A percentile compares a stretch with the other conserved stretches of the same genome.
Conservation (phyloP, 1,140 invertebrate species). For the Camponotus floridanus region DNA sequence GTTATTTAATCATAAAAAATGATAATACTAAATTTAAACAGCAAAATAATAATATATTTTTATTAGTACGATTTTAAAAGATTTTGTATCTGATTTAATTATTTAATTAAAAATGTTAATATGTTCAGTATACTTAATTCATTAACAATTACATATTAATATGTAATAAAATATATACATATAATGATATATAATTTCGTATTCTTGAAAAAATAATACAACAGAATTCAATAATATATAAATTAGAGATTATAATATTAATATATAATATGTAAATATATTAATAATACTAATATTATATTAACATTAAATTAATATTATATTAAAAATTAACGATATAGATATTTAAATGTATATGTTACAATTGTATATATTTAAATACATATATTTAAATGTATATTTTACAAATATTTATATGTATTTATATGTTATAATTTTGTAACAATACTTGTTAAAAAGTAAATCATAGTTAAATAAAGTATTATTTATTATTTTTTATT, state of each 20-base stretch:
- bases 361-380: neutral
- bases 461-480: neutral
- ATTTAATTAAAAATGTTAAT: neutral
- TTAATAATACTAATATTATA: too few relatives aligned
- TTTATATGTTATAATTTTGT: neutral
- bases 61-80: too few relatives aligned
- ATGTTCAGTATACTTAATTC: neutral
- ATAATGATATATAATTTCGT: neutral
- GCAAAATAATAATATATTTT: too few relatives aligned
- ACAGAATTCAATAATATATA: neutral
- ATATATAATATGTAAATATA: too few relatives aligned
- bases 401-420: too few relatives aligned
- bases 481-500: constrained; percentile 1
- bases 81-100: too few relatives aligned
- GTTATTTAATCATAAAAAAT: too few relatives aligned
- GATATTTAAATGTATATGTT: too few relatives aligned
- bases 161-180: neutral
- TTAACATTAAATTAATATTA: too few relatives aligned
- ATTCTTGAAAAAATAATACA: neutral
- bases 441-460: neutral
- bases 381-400: too few relatives aligned
- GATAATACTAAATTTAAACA: too few relatives aligned
- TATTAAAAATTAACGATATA: too few relatives aligned
- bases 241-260: neutral
- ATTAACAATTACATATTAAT: neutral